Evolutionary conservation across 2,113 vertebrate species (phyloP).

Genomic region (Taurulus bubalis): DNA sequence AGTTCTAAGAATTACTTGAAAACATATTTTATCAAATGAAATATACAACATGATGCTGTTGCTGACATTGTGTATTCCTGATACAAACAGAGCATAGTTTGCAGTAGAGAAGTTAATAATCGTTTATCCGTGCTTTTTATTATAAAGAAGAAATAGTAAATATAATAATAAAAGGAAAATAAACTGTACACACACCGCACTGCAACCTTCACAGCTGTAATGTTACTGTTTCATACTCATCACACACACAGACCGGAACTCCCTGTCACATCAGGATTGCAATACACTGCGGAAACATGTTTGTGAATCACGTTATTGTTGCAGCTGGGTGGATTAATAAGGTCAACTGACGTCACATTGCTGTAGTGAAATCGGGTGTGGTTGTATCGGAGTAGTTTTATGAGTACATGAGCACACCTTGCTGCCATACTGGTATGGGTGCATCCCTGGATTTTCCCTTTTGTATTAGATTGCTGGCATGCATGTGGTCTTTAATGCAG

Average conservation of each 20-base stretch:
- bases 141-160: no score
- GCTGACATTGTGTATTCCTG: background rate
- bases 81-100: no score
- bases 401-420: no score
- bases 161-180: no score
- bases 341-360: background rate
- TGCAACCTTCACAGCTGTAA: background rate
- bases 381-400: no score
- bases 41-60: background rate
- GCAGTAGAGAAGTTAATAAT: no score
- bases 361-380: background rate
- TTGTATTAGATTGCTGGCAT: slow-evolving; percentile 9
- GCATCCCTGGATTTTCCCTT: background rate
- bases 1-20: background rate
- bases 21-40: background rate
- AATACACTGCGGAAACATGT: background rate
- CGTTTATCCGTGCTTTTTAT: no score
- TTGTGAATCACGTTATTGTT: background rate
- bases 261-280: background rate
- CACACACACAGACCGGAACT: background rate
- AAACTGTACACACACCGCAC: background rate
- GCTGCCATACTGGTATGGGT: no score
- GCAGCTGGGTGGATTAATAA: background rate
- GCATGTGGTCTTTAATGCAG: slow-evolving; percentile 11
- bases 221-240: background rate